Evolutionary conservation across 2,888 invertebrate genomes (phyloP).

Genomic region (Acholoe squamosa): DNA sequence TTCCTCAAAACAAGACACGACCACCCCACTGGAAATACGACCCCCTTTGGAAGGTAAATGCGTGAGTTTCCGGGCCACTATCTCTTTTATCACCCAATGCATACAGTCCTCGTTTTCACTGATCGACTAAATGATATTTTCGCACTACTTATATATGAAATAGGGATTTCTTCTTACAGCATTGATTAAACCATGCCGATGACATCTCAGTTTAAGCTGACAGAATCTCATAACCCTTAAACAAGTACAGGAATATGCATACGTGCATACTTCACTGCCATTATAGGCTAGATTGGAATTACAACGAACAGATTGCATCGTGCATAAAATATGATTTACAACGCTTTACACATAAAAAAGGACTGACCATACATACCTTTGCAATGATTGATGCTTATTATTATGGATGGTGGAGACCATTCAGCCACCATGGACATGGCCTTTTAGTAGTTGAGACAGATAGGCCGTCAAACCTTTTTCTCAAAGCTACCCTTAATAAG

Average conservation of each 20-base stretch:
- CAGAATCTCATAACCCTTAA: no score
- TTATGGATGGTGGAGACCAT: no score
- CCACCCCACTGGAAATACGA: neutral
- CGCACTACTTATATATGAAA: no score
- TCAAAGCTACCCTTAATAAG: neutral
- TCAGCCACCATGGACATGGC: neutral
- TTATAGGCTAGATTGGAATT: no score
- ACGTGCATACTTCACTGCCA: no score
- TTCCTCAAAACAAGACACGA: conserved; percentile 12
- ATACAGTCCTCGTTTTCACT: no score
- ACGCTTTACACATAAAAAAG: neutral
- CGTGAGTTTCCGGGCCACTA: neutral
- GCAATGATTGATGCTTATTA: neutral
- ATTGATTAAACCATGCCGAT: no score
- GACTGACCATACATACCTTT: neutral
- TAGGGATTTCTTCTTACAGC: no score
- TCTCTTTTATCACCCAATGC: neutral
- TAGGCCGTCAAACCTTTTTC: neutral
- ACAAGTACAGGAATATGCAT: no score
- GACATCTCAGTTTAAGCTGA: no score
- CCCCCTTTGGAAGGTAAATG: neutral
- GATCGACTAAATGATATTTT: no score
- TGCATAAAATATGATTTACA: neutral
- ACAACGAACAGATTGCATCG: no score
- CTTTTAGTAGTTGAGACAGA: neutral